Conservation (phyloP, 2,113 vertebrate species). For the Pomatostomus ruficeps region DNA sequence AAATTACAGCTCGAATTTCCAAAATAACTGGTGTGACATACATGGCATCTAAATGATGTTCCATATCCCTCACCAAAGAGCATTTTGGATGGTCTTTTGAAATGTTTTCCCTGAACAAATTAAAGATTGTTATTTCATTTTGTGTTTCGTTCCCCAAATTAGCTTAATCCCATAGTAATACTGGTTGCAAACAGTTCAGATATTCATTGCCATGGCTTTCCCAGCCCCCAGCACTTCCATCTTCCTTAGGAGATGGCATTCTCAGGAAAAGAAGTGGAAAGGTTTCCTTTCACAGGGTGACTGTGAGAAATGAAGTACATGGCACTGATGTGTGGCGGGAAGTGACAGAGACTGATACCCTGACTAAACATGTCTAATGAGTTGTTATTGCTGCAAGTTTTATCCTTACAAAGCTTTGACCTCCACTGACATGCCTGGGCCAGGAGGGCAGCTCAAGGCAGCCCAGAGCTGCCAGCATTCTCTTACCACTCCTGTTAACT, state of each 20-base stretch:
- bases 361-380: neutral
- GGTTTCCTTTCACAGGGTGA: neutral
- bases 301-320: fast-evolving
- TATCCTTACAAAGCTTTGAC: neutral
- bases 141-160: neutral
- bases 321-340: fast-evolving
- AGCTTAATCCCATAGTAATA: neutral
- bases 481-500: neutral
- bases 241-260: neutral
- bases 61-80: neutral
- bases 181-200: neutral
- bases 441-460: neutral
- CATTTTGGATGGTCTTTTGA: neutral
- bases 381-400: neutral
- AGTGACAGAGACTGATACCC: neutral
- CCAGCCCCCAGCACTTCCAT: neutral
- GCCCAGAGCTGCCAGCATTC: neutral
- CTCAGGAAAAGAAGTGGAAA: neutral
- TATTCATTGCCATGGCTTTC: neutral
- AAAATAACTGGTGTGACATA: neutral
- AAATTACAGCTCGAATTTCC: constrained; percentile 1
- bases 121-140: neutral
- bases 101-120: neutral
- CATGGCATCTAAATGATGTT: neutral
- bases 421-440: neutral